Evolutionary conservation across 2,797 vertebrate genomes (phyloP).

Genomic region (Phaenicophaeus curvirostris): DNA sequence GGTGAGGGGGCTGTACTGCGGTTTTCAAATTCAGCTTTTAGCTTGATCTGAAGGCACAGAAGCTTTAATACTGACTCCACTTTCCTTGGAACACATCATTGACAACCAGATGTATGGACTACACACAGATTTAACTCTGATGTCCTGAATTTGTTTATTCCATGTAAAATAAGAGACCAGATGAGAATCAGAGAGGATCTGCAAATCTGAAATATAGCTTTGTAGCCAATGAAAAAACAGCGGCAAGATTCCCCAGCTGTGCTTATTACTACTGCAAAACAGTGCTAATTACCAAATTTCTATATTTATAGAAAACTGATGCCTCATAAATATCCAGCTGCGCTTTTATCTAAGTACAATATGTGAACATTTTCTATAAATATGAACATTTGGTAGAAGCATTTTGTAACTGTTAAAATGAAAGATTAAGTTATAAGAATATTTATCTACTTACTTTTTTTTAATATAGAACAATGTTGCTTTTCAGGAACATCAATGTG

Average conservation of each 20-base stretch:
- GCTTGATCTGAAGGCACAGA: background rate
- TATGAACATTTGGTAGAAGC: background rate
- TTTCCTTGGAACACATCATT: background rate
- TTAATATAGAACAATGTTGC: background rate
- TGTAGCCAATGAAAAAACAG: background rate
- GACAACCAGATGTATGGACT: background rate
- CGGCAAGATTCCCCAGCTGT: constrained; percentile 14
- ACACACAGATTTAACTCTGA: background rate
- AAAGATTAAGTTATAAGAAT: background rate
- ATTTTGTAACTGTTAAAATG: background rate
- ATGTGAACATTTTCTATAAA: background rate
- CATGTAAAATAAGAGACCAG: background rate
- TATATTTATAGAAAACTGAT: constrained; percentile 55
- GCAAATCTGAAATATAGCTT: background rate
- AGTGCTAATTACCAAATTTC: constrained; percentile 36
- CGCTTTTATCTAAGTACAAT: background rate
- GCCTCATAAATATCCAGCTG: constrained; percentile 31
- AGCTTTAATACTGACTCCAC: background rate
- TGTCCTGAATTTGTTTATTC: background rate
- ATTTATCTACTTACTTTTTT: background rate
- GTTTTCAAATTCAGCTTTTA: background rate
- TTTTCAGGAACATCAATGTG: background rate
- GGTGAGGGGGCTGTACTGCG: background rate
- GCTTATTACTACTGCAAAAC: background rate
- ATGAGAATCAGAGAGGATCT: background rate